Evolutionary conservation across 2,797 vertebrate species (phyloP).

Genomic region (Spheniscus humboldti): DNA sequence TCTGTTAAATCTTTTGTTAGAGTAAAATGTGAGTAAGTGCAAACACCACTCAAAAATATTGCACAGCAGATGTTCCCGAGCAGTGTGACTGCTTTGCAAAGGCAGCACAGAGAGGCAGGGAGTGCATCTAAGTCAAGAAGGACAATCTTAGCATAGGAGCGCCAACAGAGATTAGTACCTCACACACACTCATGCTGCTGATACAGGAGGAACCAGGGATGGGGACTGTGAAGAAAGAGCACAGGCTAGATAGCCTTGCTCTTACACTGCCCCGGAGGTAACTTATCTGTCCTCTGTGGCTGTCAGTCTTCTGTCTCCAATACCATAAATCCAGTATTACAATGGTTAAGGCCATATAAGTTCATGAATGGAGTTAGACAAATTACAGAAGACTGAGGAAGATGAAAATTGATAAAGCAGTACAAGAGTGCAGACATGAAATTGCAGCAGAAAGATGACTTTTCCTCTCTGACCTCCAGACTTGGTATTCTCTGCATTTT

Average conservation of each 20-base stretch:
- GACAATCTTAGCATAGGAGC: not conserved
- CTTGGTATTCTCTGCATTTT: not conserved
- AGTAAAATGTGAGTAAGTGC: not conserved
- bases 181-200: not conserved
- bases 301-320: not conserved
- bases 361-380: not conserved
- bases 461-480: not conserved
- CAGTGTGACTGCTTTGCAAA: not conserved
- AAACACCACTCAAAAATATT: not conserved
- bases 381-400: not conserved
- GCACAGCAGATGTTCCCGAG: not conserved
- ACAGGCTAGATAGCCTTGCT: not conserved
- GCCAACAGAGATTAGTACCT: not conserved
- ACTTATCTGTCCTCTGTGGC: not conserved
- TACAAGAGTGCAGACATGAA: not conserved
- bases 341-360: not conserved
- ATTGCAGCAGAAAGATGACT: not conserved
- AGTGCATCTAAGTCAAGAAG: not conserved
- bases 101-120: rapidly evolving
- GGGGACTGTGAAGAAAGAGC: not conserved
- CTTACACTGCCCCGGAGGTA: not conserved
- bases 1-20: not conserved
- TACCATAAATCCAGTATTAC: not conserved
- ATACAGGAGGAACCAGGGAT: not conserved
- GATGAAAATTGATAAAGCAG: not conserved